Percentiles rank a stretch among this genome's conserved stretches.
Conservation (phyloP, 2,113 vertebrate genomes). For the Dasyornis broadbenti region DNA sequence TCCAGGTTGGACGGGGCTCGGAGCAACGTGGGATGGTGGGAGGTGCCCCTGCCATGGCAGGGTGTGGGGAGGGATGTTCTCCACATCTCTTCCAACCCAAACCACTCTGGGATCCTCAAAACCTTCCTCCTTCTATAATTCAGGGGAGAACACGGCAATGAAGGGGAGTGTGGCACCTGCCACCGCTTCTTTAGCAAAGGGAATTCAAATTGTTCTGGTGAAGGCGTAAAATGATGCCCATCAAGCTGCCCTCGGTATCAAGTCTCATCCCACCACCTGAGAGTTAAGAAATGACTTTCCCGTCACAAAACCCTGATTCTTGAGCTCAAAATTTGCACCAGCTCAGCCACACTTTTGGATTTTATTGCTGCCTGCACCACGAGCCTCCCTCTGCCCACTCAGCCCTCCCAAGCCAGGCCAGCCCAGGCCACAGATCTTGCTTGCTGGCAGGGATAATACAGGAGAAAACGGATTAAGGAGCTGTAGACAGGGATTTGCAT, state of each 20-base stretch:
- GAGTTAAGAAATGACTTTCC: not conserved
- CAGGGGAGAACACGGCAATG: not conserved
- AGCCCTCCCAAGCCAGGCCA: not conserved
- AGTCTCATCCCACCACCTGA: not conserved
- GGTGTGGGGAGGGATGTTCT: not conserved
- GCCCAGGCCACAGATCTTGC: not conserved
- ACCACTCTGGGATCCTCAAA: not conserved
- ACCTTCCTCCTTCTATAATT: not conserved
- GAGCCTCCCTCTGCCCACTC: not conserved
- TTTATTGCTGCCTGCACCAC: not conserved
- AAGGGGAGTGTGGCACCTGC: not conserved
- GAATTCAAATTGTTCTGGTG: not conserved
- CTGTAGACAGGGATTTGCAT: not conserved
- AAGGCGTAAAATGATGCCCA: not conserved
- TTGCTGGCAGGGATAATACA: not conserved
- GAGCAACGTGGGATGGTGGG: accelerated
- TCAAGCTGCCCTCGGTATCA: not conserved
- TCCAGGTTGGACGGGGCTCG: not conserved
- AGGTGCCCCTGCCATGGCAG: not conserved
- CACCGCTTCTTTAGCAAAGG: not conserved
- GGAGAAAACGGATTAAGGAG: not conserved
- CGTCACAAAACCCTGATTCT: not conserved
- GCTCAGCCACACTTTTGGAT: not conserved
- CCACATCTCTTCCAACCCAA: not conserved
- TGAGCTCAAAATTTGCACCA: not conserved